Evolutionary conservation across 2,113 vertebrate species (phyloP).

Genomic region (Oophaga pumilio): DNA sequence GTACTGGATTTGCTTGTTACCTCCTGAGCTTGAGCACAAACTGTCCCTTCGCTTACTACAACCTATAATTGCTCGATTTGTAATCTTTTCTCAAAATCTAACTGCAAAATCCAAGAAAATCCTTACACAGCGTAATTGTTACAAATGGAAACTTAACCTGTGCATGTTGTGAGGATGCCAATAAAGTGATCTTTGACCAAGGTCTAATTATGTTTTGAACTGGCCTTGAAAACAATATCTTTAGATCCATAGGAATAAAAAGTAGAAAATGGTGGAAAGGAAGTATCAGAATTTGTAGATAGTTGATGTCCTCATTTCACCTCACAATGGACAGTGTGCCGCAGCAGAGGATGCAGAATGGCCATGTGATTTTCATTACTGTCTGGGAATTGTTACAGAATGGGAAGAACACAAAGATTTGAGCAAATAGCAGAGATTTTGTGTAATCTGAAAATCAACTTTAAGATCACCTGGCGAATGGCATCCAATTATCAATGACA

Average conservation of each 20-base stretch:
- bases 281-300: background rate
- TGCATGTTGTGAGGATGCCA: background rate
- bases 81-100: background rate
- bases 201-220: background rate
- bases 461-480: slow-evolving; percentile 36
- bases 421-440: slow-evolving; percentile 5
- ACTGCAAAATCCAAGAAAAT: background rate
- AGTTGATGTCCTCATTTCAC: slow-evolving; percentile 50
- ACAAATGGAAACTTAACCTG: slow-evolving; percentile 9
- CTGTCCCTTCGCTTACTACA: background rate
- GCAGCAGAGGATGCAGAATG: slow-evolving; percentile 18
- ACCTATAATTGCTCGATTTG: slow-evolving; percentile 1
- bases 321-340: slow-evolving; percentile 44
- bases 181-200: background rate
- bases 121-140: slow-evolving; percentile 12
- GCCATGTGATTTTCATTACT: slow-evolving; percentile 56
- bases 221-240: slow-evolving; percentile 8
- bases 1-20: background rate
- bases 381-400: slow-evolving; percentile 44
- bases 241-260: background rate
- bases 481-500: slow-evolving; percentile 43
- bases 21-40: background rate
- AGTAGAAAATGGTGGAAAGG: background rate
- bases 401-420: slow-evolving; percentile 29
- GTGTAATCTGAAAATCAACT: slow-evolving; percentile 39